Evolutionary conservation across 2,113 vertebrate genomes (phyloP), one percentile per base, ranked within the genome.

Genomic region (Hippocampus mohnikei): DNA sequence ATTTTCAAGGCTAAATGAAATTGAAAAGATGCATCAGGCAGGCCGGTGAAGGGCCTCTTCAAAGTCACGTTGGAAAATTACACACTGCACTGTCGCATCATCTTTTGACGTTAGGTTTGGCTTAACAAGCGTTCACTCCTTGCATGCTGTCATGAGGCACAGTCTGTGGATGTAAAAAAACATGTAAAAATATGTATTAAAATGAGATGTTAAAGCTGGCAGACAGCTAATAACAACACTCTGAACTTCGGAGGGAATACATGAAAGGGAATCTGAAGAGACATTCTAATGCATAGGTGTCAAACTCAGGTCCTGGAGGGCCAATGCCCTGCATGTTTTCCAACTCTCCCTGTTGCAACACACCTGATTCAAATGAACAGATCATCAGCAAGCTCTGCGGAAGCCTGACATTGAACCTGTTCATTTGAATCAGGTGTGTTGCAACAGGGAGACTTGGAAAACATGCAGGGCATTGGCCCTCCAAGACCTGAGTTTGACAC

Each of bases 111-210:
- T 12, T 41, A 70, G 48, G 10, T 79, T 82, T 80, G 52, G 59
- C 52, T 75, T 52, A 41, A 59, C 16, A 21, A 46, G 3, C 69
- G 65, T 23, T 29, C 46, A 42, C 72, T 77, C 33, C 59, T 66
- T 40, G 41, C 42, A 41, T 18, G 62, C 61, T 66, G 79, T 29
- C 58, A 63, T 5, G 1, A 25, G 50, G 33, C n/a, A 18, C 16
- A 13, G 3, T 70, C 66, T 64, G 37, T 63, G 61, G 9, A 77
- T 75, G 72, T 74, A 73, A 77, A 37, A 27, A 83, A 76, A 77
- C 71, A 83, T 86, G 87, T 67, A 81, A 85, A 86, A 80, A 79
- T 85, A 87, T 87, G 85, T 71, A 52, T 71, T 73, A 61, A 79
- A 69, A 80, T 77, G 73, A 81, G 70, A 68, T 73, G 74, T 52